These are phyloP conservation scores for Kryphioiulus occultus DNA, from an alignment of 2,888 invertebrate genomes.

Conservation along the genomic window DNA sequence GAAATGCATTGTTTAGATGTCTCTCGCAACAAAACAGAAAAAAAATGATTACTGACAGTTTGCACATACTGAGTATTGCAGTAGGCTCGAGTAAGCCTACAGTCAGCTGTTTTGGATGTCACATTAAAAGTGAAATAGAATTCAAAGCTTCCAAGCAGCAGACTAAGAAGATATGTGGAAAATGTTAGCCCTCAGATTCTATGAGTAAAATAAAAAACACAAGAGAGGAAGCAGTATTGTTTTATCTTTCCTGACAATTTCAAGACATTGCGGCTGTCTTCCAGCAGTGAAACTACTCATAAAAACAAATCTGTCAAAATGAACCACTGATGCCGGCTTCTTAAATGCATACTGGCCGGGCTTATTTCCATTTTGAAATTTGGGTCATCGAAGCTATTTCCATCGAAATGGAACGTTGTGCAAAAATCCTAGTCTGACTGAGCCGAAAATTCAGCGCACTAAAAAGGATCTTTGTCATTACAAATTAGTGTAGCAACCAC, in stretches of 20 bases:
- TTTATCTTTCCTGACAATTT: background rate
- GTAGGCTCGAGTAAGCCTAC: too few relatives aligned
- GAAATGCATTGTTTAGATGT: too few relatives aligned
- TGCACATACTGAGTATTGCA: too few relatives aligned
- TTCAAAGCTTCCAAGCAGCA: too few relatives aligned
- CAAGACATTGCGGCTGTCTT: background rate
- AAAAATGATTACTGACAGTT: too few relatives aligned
- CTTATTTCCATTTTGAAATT: background rate
- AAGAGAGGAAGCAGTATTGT: background rate
- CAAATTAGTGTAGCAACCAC: background rate
- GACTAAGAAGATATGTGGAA: too few relatives aligned
- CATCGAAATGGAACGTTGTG: background rate
- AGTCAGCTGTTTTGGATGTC: too few relatives aligned
- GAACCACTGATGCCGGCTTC: background rate
- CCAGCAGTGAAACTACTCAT: background rate
- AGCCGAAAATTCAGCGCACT: background rate
- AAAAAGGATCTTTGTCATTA: background rate
- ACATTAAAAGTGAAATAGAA: too few relatives aligned
- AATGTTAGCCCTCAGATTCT: too few relatives aligned
- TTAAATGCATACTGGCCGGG: background rate
- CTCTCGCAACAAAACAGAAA: too few relatives aligned
- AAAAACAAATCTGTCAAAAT: slow-evolving; percentile 9
- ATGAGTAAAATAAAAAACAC: too few relatives aligned
- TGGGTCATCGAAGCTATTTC: slow-evolving; percentile 11
- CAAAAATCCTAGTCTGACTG: background rate